A percentile compares a stretch with the other conserved stretches of the same genome.
Evolutionary conservation across 2,888 invertebrate species (phyloP).

Genomic region (Ashinkailepas kermadecensis): DNA sequence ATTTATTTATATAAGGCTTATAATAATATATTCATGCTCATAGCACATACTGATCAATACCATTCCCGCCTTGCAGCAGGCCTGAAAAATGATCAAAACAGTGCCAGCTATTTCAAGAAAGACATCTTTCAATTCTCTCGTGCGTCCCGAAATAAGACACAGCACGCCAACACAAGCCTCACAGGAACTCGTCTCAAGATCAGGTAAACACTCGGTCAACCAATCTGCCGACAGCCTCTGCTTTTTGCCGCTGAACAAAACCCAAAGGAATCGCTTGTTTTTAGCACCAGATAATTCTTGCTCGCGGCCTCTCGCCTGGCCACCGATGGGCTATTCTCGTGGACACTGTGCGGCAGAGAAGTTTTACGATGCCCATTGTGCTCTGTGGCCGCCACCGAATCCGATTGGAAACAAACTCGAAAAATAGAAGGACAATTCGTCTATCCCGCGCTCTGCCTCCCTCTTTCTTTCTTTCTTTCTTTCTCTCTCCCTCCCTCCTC

Average conservation of each 20-base stretch:
- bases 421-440: not conserved
- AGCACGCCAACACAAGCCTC: not conserved
- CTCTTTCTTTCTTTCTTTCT: not conserved
- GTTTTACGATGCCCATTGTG: constrained; percentile 17
- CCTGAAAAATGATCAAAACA: too few species aligned
- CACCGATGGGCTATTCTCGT: constrained; percentile 12
- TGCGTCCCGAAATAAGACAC: not conserved
- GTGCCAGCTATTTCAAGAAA: too few species aligned
- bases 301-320: not conserved
- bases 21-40: too few species aligned
- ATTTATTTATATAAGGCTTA: too few species aligned
- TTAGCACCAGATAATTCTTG: constrained; percentile 18
- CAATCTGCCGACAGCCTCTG: not conserved
- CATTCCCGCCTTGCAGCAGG: too few species aligned
- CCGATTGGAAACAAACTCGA: constrained; percentile 12
- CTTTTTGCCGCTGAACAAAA: not conserved
- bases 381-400: not conserved
- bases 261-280: constrained; percentile 12
- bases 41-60: too few species aligned
- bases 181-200: not conserved
- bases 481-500: not conserved
- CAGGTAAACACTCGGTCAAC: constrained; percentile 6
- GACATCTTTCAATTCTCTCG: not conserved
- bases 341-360: not conserved
- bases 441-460: not conserved